Evolutionary conservation across 2,113 vertebrate species (phyloP).

Genomic region (Spheniscus mendiculus): DNA sequence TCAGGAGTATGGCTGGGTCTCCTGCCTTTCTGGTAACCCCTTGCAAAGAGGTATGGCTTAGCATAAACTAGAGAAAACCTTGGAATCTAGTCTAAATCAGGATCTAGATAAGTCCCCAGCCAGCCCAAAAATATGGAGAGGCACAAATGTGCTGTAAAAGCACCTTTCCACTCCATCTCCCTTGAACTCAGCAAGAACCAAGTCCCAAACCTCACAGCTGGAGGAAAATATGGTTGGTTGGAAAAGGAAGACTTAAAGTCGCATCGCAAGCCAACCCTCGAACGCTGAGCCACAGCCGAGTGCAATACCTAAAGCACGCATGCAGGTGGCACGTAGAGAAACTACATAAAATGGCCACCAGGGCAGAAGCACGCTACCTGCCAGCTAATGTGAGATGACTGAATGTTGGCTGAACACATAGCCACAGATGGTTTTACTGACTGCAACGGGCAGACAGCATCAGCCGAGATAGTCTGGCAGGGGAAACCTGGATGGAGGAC

Average conservation of each 20-base stretch:
- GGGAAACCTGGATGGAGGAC: background rate
- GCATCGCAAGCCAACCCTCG: background rate
- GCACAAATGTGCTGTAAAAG: background rate
- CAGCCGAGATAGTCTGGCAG: background rate
- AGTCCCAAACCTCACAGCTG: background rate
- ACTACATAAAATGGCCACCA: background rate
- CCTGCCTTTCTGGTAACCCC: background rate
- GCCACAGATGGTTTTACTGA: background rate
- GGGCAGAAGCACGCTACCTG: background rate
- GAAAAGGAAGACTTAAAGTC: background rate
- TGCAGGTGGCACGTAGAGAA: background rate
- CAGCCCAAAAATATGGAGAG: background rate
- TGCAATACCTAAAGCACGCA: accelerated
- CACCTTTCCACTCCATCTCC: background rate
- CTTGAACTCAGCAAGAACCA: background rate
- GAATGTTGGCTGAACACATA: background rate
- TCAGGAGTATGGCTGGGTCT: background rate
- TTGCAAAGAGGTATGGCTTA: background rate
- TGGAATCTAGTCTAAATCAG: background rate
- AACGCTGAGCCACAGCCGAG: background rate
- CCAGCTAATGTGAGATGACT: background rate
- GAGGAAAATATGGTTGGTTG: background rate
- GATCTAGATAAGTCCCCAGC: background rate
- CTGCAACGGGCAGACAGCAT: background rate
- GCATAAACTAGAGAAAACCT: background rate